A percentile compares a stretch with the other conserved stretches of the same genome.
Conservation (phyloP, 1,140 invertebrate species). For the Ceratina australensis region DNA sequence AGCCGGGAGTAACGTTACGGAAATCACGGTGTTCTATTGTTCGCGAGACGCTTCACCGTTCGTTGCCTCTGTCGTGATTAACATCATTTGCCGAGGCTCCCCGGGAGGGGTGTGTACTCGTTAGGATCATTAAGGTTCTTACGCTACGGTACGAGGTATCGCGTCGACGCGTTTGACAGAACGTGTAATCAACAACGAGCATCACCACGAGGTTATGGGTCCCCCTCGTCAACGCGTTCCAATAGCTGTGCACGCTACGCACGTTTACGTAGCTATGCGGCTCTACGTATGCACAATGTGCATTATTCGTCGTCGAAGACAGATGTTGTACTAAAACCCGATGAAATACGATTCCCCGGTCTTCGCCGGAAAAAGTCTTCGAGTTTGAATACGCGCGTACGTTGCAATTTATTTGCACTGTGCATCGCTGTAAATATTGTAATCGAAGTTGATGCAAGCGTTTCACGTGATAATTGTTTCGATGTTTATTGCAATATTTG, state of each 20-base stretch:
- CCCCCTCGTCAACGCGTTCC: background rate
- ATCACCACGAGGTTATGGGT: constrained; percentile 3
- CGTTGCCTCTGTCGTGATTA: constrained; percentile 1
- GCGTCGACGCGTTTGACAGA: constrained; percentile 23
- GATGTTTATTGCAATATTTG: too few species aligned
- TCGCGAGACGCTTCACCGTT: background rate
- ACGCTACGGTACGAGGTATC: constrained; percentile 12
- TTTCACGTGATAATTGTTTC: too few species aligned
- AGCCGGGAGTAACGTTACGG: background rate
- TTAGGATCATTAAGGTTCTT: constrained; percentile 40
- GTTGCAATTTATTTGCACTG: too few species aligned
- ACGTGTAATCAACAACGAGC: constrained; percentile 25
- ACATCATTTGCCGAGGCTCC: constrained; percentile 12
- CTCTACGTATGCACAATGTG: background rate
- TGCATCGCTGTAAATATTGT: too few species aligned
- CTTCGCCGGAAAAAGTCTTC: background rate
- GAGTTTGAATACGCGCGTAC: too few species aligned
- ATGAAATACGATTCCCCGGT: constrained; percentile 11
- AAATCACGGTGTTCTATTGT: constrained; percentile 17
- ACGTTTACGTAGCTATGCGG: background rate
- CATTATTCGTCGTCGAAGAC: background rate
- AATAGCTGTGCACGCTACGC: background rate
- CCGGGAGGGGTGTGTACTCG: constrained; percentile 6
- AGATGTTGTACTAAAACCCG: constrained; percentile 12
- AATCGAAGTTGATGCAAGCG: too few species aligned